Percentiles rank a stretch among this genome's conserved stretches.
Conservation (phyloP, 2,113 vertebrate genomes). For the Cochlearius cochlearius region DNA sequence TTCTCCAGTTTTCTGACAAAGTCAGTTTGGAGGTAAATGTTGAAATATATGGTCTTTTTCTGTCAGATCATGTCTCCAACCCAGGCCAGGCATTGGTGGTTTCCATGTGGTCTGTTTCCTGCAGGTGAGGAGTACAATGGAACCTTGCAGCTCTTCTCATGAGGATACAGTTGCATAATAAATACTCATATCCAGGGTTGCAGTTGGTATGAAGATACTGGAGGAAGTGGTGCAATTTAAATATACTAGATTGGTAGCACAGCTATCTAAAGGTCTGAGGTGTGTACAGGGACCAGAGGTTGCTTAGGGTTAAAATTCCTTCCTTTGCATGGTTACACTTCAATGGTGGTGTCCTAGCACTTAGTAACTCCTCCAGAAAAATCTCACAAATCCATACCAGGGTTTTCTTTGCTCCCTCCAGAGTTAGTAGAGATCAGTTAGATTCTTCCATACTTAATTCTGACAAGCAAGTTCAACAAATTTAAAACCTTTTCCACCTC, state of each 20-base stretch:
- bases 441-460: neutral
- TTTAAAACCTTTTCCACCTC: neutral
- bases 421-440: neutral
- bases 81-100: neutral
- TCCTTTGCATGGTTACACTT: neutral
- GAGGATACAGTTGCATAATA: neutral
- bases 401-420: neutral
- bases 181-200: neutral
- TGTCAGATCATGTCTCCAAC: neutral
- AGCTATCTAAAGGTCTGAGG: neutral
- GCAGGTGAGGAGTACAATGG: neutral
- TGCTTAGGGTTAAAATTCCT: neutral
- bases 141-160: neutral
- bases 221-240: neutral
- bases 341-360: neutral
- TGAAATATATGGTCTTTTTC: neutral
- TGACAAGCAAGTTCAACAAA: neutral
- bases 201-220: neutral
- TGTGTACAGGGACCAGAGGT: neutral
- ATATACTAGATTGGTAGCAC: neutral
- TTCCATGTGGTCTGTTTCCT: neutral
- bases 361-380: neutral
- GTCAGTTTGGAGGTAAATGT: neutral
- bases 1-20: neutral
- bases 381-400: neutral